Evolutionary conservation across 2,113 vertebrate species (phyloP), one percentile per base, ranked within the genome.

Genomic region (Archocentrus centrarchus): DNA sequence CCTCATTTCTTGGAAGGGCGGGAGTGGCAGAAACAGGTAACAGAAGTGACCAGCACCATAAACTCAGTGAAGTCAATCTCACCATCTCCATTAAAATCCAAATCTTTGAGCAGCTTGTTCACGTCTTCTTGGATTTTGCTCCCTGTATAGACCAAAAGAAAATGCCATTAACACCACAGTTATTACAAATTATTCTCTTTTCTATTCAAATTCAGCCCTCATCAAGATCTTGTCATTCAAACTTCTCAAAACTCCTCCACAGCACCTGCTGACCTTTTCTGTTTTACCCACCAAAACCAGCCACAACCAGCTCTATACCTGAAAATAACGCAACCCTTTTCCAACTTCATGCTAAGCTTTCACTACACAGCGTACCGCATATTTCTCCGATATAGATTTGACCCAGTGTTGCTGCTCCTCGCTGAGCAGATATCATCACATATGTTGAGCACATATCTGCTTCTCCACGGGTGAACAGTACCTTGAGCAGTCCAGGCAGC

Each of bases 21-120:
- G 24, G 24, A 27, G 24, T 27, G 24, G 24, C 24, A 27, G 24
- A 27, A 27, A 27, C 24, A 27, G 24, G 24, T 27, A 27, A 27
- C 2, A 27, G 24, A 27, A 27, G 24, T 27, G 24, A 27, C 24
- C 2, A 57, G 5, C 20, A 20, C 13, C 53, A 18, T 27, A 27
- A 27, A 27, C 24, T 27, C 11, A 7, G 59, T 93, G 94, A 97
- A 97, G 92, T 96, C 96, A 32, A 97, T 90, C 83, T 95, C 80
- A 0, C 77, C n/a, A n/a, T n/a, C n/a, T n/a, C n/a, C n/a, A n/a
- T n/a, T n/a, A n/a, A n/a, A n/a, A n/a, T n/a, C n/a, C 78, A 57
- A 90, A 39, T 91, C 79, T 75, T 94, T 93, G 80, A 97, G 62
- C 58, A 96, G 53, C 63, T 92, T 89, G 13, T 95, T 93, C 47